phyloP scores from a whole-genome alignment of 2,113 vertebrate genomes.

The Edolisoma coerulescens region DNA sequence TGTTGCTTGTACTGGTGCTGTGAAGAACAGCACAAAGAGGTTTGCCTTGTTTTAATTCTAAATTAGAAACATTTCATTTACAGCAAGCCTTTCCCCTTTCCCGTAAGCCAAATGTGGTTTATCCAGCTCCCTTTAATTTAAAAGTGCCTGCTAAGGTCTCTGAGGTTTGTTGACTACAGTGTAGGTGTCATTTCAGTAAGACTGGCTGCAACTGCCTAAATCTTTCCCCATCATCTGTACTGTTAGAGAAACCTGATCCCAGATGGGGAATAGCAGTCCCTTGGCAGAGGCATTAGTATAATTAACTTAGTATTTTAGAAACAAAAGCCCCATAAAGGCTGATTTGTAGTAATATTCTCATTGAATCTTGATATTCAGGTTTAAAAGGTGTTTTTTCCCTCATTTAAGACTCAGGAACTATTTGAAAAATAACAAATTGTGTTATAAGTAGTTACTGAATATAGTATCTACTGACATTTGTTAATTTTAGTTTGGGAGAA shows the following conservation, averaged over 20 bases:
- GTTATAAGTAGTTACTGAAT: background rate
- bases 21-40: background rate
- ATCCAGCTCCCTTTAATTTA: background rate
- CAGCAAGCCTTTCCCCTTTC: background rate
- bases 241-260: background rate
- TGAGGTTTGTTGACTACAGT: background rate
- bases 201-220: background rate
- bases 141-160: background rate
- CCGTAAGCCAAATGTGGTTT: background rate
- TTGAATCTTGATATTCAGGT: background rate
- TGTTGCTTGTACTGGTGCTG: background rate
- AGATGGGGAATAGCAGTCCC: background rate
- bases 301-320: background rate
- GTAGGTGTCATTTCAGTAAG: background rate
- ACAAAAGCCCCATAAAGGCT: background rate
- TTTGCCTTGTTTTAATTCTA: background rate
- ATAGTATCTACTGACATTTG: background rate
- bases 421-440: background rate
- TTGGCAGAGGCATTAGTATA: background rate
- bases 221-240: background rate
- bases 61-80: background rate
- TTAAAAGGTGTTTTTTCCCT: background rate
- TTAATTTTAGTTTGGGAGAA: background rate
- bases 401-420: background rate
- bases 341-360: background rate